Base-by-base conservation (phyloP, 2,113 vertebrate species). In the Menidia beryllina region DNA sequence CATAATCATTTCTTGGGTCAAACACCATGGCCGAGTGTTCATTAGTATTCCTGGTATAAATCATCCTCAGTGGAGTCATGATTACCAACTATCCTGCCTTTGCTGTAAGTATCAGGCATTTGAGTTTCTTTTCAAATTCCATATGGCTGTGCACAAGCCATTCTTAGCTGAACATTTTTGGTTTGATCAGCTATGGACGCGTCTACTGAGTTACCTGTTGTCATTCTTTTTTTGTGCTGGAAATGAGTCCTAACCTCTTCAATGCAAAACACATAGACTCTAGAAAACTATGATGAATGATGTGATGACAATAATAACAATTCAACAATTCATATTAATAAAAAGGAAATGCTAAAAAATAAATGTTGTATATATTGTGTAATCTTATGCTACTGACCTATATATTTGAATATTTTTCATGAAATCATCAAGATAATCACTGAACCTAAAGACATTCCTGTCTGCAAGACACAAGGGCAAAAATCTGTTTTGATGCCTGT, bases 1-100 rank as follows among this genome's bases (percentile, higher is more conserved):
- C 60, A 55, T 36, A 72, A 53, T 78, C 2, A 48, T 67, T 87
- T 84, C 57, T 81, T 27, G 34, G 62, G 68, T 69, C 79, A 72
- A 83, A 56, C 67, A n/a, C 25, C 38, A 26, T 1, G 11, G 56
- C 52, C 56, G 49, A 61, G 8, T 25, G 20, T 67, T 84, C 53
- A 78, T 79, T 69, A 69, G 52, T 45, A 50, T 38, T 26, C 8
- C 4, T 14, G 4, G 48, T 52, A 43, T 57, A 49, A 75, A 77
- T 61, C 6, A 71, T 38, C 24, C 19, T 23, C 39, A 13, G 52
- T 26, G 41, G 50, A 72, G 75, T 77, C 23, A 63, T 5, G 20
- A 45, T 5, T 53, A 48, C 17, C 17, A 2, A 11, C 39, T 7
- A 34, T 38, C 20, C 24, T 53, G 41, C 53, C 49, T 20, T 1